phyloP scores from a whole-genome alignment of 2,888 invertebrate genomes.

The Halocaridina rubra region DNA sequence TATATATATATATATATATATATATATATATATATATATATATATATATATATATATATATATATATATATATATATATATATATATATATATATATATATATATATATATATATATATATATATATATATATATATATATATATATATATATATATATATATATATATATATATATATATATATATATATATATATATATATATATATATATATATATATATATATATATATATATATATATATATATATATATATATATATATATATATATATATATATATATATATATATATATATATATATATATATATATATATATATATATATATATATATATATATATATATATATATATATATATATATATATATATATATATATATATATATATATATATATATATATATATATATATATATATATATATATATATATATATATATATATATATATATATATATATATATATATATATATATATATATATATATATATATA shows the following conservation, averaged over 20 bases:
- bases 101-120: not conserved
- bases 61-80: not conserved
- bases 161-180: not conserved
- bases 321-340: not conserved
- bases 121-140: not conserved
- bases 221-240: not conserved
- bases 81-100: not conserved
- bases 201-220: not conserved
- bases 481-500: not conserved
- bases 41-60: not conserved
- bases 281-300: not conserved
- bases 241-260: not conserved
- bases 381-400: not conserved
- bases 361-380: not conserved
- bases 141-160: not conserved
- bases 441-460: not conserved
- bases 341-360: not conserved
- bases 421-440: not conserved
- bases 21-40: not conserved
- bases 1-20: not conserved
- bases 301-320: not conserved
- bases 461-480: not conserved
- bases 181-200: not conserved
- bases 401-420: not conserved
- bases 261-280: not conserved